Evolutionary conservation across 2,797 vertebrate genomes (phyloP).

Genomic region (Myotis pilosus): DNA sequence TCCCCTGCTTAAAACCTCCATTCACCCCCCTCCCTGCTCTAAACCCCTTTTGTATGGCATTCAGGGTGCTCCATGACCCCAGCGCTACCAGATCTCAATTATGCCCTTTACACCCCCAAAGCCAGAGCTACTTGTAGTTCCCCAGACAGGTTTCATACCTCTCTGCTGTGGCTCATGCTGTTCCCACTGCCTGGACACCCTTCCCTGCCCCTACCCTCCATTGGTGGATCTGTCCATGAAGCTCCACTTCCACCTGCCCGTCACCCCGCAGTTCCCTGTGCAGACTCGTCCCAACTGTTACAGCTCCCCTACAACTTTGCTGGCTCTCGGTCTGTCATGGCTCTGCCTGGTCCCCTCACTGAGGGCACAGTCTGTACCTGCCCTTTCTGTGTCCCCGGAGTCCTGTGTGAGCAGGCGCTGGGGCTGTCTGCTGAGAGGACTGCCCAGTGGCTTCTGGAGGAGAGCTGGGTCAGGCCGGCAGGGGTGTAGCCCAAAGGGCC

Average conservation of each 20-base stretch:
- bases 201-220: no score
- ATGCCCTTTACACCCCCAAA: not conserved
- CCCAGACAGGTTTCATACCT: fast-evolving
- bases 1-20: not conserved
- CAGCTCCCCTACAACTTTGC: not conserved
- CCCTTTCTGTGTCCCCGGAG: not conserved
- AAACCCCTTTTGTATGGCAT: not conserved
- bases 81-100: not conserved
- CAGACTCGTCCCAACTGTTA: not conserved
- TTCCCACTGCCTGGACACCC: fast-evolving
- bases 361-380: not conserved
- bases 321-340: fast-evolving
- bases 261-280: fast-evolving
- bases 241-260: not conserved
- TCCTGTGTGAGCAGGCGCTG: not conserved
- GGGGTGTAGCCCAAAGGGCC: not conserved
- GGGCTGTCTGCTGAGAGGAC: not conserved
- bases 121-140: not conserved
- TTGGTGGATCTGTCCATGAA: fast-evolving
- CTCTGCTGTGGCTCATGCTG: fast-evolving
- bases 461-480: conserved; percentile 40
- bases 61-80: no score
- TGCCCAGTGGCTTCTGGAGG: not conserved
- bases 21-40: fast-evolving
- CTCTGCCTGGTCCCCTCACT: fast-evolving